Conservation (phyloP, 1,140 invertebrate genomes). For the Drosophila micromelanica region DNA sequence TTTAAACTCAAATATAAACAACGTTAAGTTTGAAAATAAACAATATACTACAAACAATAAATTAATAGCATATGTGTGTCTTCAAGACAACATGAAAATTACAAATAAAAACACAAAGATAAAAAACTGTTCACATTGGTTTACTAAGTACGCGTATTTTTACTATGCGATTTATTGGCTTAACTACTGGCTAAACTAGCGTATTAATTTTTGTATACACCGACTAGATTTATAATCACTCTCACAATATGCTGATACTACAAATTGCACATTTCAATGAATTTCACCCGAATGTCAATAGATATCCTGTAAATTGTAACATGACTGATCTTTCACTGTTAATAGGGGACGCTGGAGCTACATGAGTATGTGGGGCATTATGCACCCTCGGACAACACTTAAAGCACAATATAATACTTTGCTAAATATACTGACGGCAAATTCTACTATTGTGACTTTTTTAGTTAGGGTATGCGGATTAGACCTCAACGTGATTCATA, state of each 20-base stretch:
- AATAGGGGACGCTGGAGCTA: background rate
- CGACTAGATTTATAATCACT: constrained; percentile 81
- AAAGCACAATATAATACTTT: constrained; percentile 63
- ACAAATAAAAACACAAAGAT: constrained; percentile 32
- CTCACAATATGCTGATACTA: constrained; percentile 74
- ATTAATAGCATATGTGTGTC: constrained; percentile 62
- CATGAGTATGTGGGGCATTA: constrained; percentile 5
- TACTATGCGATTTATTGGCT: constrained; percentile 28
- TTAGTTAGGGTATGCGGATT: constrained; percentile 32
- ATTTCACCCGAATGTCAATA: too few species aligned
- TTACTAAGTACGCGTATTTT: background rate
- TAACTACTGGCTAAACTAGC: constrained; percentile 26
- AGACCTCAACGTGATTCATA: constrained; percentile 76
- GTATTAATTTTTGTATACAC: constrained; percentile 56
- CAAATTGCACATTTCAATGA: too few species aligned
- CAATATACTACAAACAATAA: constrained; percentile 45
- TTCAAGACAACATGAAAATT: constrained; percentile 55
- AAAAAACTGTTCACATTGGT: background rate
- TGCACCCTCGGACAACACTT: constrained; percentile 39
- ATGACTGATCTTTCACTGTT: too few species aligned
- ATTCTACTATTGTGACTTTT: constrained; percentile 45
- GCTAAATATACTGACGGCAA: constrained; percentile 48
- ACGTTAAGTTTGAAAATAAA: constrained; percentile 70
- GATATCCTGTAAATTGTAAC: too few species aligned
- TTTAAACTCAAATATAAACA: constrained; percentile 65